Evolutionary conservation across 2,797 vertebrate genomes (phyloP).

Genomic region (Mus minutoides): DNA sequence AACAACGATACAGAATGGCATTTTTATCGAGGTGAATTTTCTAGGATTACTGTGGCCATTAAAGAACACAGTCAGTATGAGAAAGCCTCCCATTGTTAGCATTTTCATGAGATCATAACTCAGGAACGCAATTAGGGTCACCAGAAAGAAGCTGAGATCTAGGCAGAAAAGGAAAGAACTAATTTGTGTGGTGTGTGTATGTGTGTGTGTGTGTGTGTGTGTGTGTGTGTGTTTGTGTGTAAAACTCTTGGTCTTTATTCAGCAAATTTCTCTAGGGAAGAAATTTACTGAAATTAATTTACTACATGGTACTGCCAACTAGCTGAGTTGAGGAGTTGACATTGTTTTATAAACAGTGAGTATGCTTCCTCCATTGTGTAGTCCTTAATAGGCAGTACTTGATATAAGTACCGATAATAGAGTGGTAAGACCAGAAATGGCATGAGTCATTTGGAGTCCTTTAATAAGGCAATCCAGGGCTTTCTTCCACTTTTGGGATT

Average conservation of each 20-base stretch:
- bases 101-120: conserved; percentile 5
- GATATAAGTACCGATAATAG: neutral
- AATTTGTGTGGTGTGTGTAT: neutral
- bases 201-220: neutral
- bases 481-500: neutral
- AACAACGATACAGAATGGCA: neutral
- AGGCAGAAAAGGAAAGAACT: neutral
- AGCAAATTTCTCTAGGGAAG: neutral
- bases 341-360: neutral
- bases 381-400: neutral
- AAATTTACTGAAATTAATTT: neutral
- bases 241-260: conserved; percentile 2
- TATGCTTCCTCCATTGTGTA: neutral
- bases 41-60: neutral
- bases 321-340: neutral
- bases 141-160: neutral
- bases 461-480: neutral
- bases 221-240: neutral
- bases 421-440: neutral
- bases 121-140: neutral
- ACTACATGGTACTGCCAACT: neutral
- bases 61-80: neutral
- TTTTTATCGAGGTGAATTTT: conserved; percentile 44
- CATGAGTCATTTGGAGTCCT: neutral
- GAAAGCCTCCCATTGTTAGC: neutral